These are phyloP conservation scores for Latrodectus hesperus DNA, from an alignment of 2,888 invertebrate species.

Conservation along the genomic window DNA sequence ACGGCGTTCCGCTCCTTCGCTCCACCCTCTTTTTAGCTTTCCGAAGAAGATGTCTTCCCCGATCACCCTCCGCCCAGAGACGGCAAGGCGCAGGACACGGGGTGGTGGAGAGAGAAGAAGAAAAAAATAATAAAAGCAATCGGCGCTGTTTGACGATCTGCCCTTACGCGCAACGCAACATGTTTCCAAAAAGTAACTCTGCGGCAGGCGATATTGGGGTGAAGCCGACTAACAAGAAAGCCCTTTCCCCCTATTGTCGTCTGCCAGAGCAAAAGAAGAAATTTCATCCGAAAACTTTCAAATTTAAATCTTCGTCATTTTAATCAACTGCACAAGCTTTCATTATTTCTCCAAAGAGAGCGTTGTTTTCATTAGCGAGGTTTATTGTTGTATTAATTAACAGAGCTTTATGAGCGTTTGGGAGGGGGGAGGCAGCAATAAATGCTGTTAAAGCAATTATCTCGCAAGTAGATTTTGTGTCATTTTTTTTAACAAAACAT, in stretches of 20 bases:
- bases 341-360: not conserved
- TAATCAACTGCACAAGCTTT: not conserved
- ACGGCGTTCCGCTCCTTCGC: conserved; percentile 54
- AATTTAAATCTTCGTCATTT: conserved; percentile 1
- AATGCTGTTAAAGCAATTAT: conserved; percentile 3
- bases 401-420: not conserved
- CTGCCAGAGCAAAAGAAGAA: not conserved
- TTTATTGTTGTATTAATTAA: conserved; percentile 3
- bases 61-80: not conserved
- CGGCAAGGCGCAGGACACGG: conserved; percentile 14
- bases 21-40: conserved; percentile 67
- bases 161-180: not conserved
- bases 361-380: not conserved
- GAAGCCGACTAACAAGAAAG: not conserved
- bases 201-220: conserved; percentile 2
- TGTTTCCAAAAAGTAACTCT: conserved; percentile 7
- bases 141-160: not conserved
- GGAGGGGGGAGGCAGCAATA: not conserved
- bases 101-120: not conserved
- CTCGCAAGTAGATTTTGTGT: not conserved
- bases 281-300: not conserved
- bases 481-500: not conserved
- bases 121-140: not conserved
- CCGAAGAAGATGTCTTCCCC: conserved; percentile 26
- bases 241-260: not conserved